Evolutionary conservation across 2,113 vertebrate genomes (phyloP), one percentile per base, ranked within the genome.

Genomic region (Uria lomvia): DNA sequence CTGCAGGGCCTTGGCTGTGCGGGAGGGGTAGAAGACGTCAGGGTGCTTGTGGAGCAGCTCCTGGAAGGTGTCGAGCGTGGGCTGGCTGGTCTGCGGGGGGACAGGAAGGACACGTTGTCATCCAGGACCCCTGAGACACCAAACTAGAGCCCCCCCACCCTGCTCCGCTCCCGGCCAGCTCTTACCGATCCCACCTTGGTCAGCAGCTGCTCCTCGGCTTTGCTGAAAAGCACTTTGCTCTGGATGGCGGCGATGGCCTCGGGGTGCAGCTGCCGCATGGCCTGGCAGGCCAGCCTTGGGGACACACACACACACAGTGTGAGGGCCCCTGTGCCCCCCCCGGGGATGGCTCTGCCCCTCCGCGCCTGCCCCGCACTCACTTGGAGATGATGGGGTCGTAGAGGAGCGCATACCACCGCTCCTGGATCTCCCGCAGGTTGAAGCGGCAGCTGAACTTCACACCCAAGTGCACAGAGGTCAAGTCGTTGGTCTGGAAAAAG

Each of bases 401-500:
- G 49, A 99, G 99, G 72, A 99, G 97, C 55, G 99, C 98, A 2
- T 99, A 99, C 99, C 99, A 99, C 13, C 99, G 97, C 98, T 99
- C 99, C 97, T 99, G 99, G 84, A 99, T 99, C 97, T 99, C 99
- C 71, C 98, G 97, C 85, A 99, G 98, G 21, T 98, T 99, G 96
- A 99, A 99, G 45, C 99, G 99, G 95, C 99, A 99, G 98, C 99
- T 99, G 97, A 99, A 99, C 97, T 99, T 99, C 81, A 99, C 99
- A 0, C 99, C 99, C 97, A 99, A 90, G 93, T 99, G 99, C 80
- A 99, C 99, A 1, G 99, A 98, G 12, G 98, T 99, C 60, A 99
- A 97, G 91, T 99, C 99, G 45, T 99, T 99, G 62, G 99, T 99
- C 99, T 99, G 90, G 45, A 96, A 95, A 55, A 74, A 21, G 14